A percentile compares a stretch with the other conserved stretches of the same genome.
These are phyloP conservation scores for Ptyas mucosa DNA, from an alignment of 2,113 vertebrate species.

Conservation along the genomic window DNA sequence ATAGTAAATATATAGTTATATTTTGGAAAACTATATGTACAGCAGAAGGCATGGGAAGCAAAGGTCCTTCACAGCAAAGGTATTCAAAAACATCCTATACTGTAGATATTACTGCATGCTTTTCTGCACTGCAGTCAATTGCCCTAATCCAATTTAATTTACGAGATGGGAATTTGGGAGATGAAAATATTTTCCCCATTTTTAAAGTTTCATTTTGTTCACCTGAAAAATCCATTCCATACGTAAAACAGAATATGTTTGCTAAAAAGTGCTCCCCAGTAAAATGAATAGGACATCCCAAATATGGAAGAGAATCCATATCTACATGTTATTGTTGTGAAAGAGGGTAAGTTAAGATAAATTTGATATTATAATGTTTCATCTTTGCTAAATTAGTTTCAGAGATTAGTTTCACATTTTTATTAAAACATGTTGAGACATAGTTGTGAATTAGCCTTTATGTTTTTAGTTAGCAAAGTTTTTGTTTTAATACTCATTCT, in stretches of 20 bases:
- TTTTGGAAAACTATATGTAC: neutral
- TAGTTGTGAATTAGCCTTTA: conserved; percentile 16
- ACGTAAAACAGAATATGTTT: neutral
- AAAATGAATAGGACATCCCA: neutral
- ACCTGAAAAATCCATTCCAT: neutral
- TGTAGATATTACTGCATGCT: neutral
- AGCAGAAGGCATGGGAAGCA: neutral
- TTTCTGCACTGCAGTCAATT: neutral
- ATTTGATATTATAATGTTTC: neutral
- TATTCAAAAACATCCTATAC: neutral
- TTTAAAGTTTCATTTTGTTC: neutral
- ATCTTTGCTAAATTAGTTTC: neutral
- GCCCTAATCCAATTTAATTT: neutral
- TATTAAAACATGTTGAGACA: neutral
- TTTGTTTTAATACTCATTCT: conserved; percentile 22
- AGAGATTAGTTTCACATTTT: neutral
- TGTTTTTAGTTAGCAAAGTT: conserved; percentile 3
- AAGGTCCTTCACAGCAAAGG: neutral
- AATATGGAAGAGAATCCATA: neutral
- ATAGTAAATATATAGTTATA: neutral
- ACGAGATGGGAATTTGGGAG: neutral
- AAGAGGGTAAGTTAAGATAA: neutral
- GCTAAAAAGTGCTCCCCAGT: neutral
- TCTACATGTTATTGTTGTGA: neutral
- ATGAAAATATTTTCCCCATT: neutral